Evolutionary conservation across 2,888 invertebrate species (phyloP), one percentile per base, ranked within the genome.

Genomic region (Agrotis puta): DNA sequence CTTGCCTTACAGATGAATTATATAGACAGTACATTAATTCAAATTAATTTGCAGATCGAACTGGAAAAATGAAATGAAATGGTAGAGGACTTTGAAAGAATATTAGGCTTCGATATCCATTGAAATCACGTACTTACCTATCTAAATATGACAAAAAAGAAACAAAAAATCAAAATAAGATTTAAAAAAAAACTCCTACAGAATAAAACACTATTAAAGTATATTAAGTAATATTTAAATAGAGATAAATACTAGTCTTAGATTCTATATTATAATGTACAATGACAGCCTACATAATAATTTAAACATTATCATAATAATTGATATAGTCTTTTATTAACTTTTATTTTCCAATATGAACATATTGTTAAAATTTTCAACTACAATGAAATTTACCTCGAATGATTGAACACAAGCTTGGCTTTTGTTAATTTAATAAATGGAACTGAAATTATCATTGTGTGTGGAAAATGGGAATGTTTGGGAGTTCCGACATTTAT

Each of bases 341-440:
- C 50, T 24, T 24, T 47, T 18, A 58, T 74, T 77, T 74, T 65
- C 71, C 76, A 71, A 72, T 73, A 67, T 48, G 11, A 64, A 56
- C 54, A 54, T 59, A 65, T 18, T 56, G 65, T 67, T 11, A 57
- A 68, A 45, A 70, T 75, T 66, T 71, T 73, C 27, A 70, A 79
- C 71, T 63, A 69, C 58, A 79, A 51, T 70, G 7, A 69, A 71
- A 70, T 77, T 63, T 66, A 33, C 61, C 33, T 57, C 66, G 45
- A 72, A 72, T 77, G 68, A 85, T 74, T 74, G 73, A 78, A 54
- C 61, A 66, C 58, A 45, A 47, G 64, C 70, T 67, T 48, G 64
- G 63, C 73, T 75, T 81, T 65, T 64, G 73, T 79, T 70, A 66
- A 75, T 85, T 74, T 61, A 53, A 83, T 70, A 63, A 74, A 72